phyloP scores from a whole-genome alignment of 2,797 vertebrate species.

The Falco rusticolus region DNA sequence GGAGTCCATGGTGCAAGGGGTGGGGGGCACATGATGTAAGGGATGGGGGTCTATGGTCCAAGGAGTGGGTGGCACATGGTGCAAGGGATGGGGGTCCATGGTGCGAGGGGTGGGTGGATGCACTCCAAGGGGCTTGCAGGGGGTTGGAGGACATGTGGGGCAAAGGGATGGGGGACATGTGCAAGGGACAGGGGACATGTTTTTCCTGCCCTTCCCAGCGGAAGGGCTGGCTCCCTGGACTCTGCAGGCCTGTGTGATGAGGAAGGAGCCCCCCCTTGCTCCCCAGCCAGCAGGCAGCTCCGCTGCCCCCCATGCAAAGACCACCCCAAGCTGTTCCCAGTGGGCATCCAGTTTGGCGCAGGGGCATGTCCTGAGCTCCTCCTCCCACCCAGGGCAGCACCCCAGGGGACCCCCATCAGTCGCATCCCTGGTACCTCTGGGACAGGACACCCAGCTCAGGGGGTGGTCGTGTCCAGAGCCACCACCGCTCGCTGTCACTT shows the following conservation, averaged over 20 bases:
- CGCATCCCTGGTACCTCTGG: neutral
- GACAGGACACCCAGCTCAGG: neutral
- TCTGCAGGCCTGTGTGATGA: accelerated
- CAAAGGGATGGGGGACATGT: neutral
- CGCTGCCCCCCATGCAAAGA: neutral
- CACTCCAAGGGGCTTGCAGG: neutral
- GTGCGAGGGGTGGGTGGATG: neutral
- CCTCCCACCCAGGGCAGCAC: neutral
- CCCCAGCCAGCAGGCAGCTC: neutral
- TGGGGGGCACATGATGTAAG: too few relatives aligned
- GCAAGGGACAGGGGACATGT: neutral
- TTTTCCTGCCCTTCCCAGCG: neutral
- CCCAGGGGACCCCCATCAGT: neutral
- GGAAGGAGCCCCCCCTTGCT: neutral
- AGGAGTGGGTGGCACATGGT: too few relatives aligned
- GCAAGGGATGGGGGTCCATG: too few relatives aligned
- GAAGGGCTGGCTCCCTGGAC: neutral
- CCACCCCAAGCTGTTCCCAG: neutral
- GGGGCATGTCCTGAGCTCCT: neutral
- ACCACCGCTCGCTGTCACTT: neutral
- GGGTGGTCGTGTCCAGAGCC: accelerated
- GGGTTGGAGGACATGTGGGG: neutral
- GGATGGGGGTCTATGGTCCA: too few relatives aligned
- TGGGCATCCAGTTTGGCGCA: accelerated
- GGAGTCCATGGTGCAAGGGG: too few relatives aligned